Conservation (phyloP, 1,140 invertebrate species). For the Euschistus heros region DNA sequence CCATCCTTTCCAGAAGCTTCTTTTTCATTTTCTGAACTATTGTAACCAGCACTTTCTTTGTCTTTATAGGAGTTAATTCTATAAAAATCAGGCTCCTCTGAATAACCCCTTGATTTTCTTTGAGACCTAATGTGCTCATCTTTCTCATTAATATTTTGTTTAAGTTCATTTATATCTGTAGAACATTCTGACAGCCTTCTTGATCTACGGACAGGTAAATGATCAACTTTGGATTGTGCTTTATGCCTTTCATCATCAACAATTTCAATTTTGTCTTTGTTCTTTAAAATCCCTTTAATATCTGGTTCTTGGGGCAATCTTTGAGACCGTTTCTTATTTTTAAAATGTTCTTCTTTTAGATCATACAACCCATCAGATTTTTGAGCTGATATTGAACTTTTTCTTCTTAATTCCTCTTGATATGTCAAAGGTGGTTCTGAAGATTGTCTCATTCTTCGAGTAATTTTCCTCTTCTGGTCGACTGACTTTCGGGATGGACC, state of each 20-base stretch:
- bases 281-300: neutral
- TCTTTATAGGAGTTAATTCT: neutral
- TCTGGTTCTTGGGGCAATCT: neutral
- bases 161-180: too few species aligned
- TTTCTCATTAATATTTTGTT: too few species aligned
- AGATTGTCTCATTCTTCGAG: conserved; percentile 2
- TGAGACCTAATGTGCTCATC: too few species aligned
- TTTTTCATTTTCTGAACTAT: too few species aligned
- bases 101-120: neutral
- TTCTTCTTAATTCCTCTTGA: neutral
- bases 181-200: too few species aligned
- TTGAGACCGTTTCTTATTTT: neutral
- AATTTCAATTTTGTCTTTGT: neutral
- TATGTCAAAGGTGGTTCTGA: neutral
- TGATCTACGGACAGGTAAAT: neutral
- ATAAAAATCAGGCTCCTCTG: neutral
- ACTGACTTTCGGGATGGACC: neutral
- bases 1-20: too few species aligned
- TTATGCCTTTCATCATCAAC: neutral
- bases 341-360: neutral
- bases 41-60: too few species aligned
- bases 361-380: neutral
- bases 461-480: neutral
- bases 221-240: neutral
- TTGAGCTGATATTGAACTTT: neutral